Percentiles rank a stretch among this genome's conserved stretches.
Conservation (phyloP, 2,113 vertebrate genomes). For the Corvus cornix region DNA sequence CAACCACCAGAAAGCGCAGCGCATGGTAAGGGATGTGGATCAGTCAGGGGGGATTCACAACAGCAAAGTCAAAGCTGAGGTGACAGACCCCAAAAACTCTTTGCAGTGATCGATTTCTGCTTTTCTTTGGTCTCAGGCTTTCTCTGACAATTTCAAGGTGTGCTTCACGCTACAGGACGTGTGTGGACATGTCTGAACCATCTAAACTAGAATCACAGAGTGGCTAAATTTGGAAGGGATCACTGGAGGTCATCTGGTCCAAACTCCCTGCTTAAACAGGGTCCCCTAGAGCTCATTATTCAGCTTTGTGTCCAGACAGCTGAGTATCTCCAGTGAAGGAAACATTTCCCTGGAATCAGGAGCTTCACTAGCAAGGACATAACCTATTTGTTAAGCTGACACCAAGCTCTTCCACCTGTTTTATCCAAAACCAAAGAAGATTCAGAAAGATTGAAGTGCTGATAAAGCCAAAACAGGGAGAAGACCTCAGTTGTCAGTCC, state of each 20-base stretch:
- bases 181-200: background rate
- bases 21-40: conserved; percentile 45
- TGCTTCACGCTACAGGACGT: background rate
- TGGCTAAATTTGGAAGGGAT: background rate
- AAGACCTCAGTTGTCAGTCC: background rate
- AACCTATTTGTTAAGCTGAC: background rate
- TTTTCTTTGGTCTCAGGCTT: background rate
- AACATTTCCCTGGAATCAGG: background rate
- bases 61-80: background rate
- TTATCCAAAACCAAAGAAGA: background rate
- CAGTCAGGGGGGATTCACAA: background rate
- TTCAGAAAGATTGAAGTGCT: background rate
- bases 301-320: background rate
- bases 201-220: background rate
- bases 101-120: background rate
- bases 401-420: background rate
- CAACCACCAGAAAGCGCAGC: conserved; percentile 65
- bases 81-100: background rate
- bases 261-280: background rate
- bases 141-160: background rate
- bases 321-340: background rate
- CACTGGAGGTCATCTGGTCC: background rate
- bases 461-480: background rate
- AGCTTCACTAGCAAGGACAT: background rate
- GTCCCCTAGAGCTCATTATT: background rate